Conservation (phyloP, 2,113 vertebrate genomes). For the Dasyornis broadbenti region DNA sequence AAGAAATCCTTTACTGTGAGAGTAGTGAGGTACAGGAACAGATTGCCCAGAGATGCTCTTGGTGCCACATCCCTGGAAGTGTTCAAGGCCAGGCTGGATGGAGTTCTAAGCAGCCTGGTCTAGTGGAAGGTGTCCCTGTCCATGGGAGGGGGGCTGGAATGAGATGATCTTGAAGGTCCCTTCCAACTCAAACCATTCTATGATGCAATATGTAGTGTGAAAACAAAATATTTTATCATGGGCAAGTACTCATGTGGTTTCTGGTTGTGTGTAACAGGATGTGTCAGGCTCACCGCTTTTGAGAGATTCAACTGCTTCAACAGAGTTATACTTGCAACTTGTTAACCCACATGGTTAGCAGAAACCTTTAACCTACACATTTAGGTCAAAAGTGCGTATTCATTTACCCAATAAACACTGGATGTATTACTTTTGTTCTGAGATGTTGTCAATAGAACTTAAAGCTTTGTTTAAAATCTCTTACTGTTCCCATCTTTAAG, state of each 20-base stretch:
- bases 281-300: neutral
- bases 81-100: neutral
- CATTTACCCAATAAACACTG: neutral
- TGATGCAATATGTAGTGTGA: neutral
- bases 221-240: neutral
- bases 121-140: neutral
- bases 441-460: neutral
- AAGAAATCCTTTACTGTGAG: neutral
- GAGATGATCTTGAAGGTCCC: neutral
- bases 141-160: neutral
- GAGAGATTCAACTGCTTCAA: neutral
- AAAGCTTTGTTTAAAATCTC: neutral
- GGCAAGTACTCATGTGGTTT: neutral
- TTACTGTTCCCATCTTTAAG: neutral
- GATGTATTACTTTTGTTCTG: neutral
- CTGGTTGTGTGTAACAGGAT: neutral
- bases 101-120: neutral
- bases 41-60: neutral
- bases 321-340: fast-evolving
- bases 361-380: neutral
- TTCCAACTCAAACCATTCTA: neutral
- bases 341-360: neutral
- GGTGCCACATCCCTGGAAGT: neutral
- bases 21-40: neutral
- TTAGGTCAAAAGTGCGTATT: neutral